Base-by-base conservation (phyloP, 1,140 invertebrate species). In the Sarcophaga bullata region DNA sequence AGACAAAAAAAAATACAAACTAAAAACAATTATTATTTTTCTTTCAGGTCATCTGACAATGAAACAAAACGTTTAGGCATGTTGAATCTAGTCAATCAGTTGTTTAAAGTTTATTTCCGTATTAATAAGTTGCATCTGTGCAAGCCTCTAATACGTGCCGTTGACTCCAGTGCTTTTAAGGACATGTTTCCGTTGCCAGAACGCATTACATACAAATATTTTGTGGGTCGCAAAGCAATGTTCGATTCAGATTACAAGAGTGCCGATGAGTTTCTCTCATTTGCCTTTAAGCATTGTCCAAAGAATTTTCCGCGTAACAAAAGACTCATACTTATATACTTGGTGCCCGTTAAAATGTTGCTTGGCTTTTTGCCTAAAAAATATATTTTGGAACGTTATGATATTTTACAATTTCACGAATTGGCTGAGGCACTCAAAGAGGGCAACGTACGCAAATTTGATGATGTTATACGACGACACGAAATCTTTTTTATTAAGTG, bases 81-180 rank as follows among this genome's bases (percentile, higher is more conserved):
- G 97, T 91, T 99, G 85, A 95, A 95, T 85, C 91, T 99, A 62
- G 97, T 99, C 0, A 99, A 99, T 91, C 98, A 99, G 90, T 92
- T 99, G 11, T 96, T 99, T 82, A 99, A 99, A 92, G 96, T 99
- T 6, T 99, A 99, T 90, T 99, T 99, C 88, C 93, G 95, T 84
- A 98, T 99, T 54, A 99, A 99, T 89, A 98, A 99, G 90, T 90
- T 99, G 6, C 97, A 99, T 92, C 91, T 99, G 49, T 98, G 98
- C 90, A 99, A 98, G 91, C 98, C 98, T 0, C 91, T 99, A 13
- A 98, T 99, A 84, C 93, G 98, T 86, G 98, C 98, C 4, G 98
- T 99, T 85, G 98, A 99, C 85, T 96, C 96, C 47, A 96, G 95
- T 15, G 93, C 94, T 1, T 95, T 97, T 73, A 98, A 97, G 90